phyloP scores from a whole-genome alignment of 2,797 vertebrate species.

The Sylvia borin region DNA sequence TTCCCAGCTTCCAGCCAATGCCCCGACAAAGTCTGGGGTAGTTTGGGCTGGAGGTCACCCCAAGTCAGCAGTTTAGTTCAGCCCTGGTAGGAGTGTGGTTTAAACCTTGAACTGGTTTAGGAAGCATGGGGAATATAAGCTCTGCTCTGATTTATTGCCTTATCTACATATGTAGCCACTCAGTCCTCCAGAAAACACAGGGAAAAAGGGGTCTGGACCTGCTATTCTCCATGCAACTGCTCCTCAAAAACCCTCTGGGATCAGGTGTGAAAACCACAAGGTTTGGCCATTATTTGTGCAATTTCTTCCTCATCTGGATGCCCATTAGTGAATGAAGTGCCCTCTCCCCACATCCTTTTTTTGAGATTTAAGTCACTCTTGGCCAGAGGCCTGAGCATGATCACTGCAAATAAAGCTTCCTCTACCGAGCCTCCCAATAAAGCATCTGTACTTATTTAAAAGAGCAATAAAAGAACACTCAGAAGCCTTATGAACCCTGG shows the following conservation, averaged over 20 bases:
- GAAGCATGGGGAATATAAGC: neutral
- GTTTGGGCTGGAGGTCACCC: neutral
- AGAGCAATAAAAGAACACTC: neutral
- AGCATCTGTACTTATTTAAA: neutral
- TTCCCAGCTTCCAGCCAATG: neutral
- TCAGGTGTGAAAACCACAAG: neutral
- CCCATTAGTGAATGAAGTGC: neutral
- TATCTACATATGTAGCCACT: neutral
- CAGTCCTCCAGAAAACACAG: neutral
- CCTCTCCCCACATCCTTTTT: neutral
- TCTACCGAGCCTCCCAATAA: neutral
- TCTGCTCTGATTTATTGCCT: neutral
- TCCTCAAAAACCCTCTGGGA: neutral
- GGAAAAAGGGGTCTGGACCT: neutral
- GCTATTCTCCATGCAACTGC: neutral
- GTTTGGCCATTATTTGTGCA: neutral
- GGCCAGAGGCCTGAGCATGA: neutral
- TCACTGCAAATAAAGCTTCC: neutral
- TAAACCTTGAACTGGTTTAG: neutral
- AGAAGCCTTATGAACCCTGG: neutral
- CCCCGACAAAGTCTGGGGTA: neutral
- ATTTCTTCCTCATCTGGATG: neutral
- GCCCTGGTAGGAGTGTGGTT: neutral
- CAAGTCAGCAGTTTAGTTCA: neutral
- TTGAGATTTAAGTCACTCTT: neutral